A percentile compares a stretch with the other conserved stretches of the same genome.
These are phyloP conservation scores for Alauda arvensis DNA, from an alignment of 2,797 vertebrate species.

Conservation along the genomic window DNA sequence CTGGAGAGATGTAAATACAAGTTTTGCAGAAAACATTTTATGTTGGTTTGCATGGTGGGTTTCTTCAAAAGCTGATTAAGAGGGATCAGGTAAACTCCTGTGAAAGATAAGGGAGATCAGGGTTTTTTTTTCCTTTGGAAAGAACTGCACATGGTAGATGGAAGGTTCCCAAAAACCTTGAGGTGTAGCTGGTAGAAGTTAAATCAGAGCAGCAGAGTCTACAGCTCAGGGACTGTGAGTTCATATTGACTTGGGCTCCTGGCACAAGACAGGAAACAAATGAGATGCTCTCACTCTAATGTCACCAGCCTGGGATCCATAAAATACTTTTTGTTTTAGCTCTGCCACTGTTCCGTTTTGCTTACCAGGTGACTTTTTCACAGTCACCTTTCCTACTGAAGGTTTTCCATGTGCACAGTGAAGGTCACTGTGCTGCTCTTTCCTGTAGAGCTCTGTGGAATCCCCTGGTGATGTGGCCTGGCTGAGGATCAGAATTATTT, in stretches of 20 bases:
- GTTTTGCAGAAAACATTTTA: neutral
- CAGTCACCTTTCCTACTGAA: neutral
- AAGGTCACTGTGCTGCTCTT: neutral
- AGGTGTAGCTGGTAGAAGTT: neutral
- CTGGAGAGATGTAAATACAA: neutral
- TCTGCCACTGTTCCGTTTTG: neutral
- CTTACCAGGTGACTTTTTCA: neutral
- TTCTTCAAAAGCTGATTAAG: neutral
- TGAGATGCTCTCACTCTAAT: neutral
- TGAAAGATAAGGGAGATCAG: neutral
- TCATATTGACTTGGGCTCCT: neutral
- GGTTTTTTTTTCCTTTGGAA: neutral
- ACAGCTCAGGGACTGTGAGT: neutral
- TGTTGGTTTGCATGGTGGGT: neutral
- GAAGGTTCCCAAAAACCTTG: neutral
- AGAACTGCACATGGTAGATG: rapidly evolving
- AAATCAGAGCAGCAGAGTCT: neutral
- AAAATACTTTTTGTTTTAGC: neutral
- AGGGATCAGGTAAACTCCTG: neutral
- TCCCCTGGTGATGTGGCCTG: neutral
- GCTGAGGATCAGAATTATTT: neutral
- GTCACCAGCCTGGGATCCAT: neutral
- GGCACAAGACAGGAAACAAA: neutral
- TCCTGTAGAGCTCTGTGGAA: neutral
- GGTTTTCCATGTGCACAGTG: rapidly evolving